Evolutionary conservation across 2,888 invertebrate genomes (phyloP), one percentile per base, ranked within the genome.

Genomic region (Noctuana brunneofusca): DNA sequence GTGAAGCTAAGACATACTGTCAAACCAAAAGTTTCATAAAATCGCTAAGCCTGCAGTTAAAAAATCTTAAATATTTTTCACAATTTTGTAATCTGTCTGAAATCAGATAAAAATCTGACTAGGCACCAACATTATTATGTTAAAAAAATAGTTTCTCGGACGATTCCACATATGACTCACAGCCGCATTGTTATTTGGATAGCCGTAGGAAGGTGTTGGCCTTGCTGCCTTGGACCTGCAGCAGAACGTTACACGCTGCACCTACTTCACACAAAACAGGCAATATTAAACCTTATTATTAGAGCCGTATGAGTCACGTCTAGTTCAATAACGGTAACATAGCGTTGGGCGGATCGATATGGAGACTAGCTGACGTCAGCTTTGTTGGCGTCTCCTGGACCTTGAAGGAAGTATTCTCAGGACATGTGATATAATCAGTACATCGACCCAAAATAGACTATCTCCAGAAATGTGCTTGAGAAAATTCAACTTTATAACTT

Each of bases 141-240:
- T 46, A 27, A 59, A 43, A 59, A 43, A 24, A 22, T 32, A n/a
- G 41, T 11, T 46, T 18, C 53, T 43, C 43, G 20, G 41, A 30
- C 54, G n/a, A 48, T 35, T 55, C 55, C 55, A 49, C 49, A 52
- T 52, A 56, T 81, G 81, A 83, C 63, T 81, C 80, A 78, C 52
- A 66, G 69, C 81, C 78, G 71, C 83, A 83, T 83, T 74, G 69
- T 74, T 73, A 75, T 82, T 80, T 83, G 84, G 83, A 68, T 69
- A 67, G 68, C 75, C 69, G 88, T 87, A 80, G 87, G 87, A 81
- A 80, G 86, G 69, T 70, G 86, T 67, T 67, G 80, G 75, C 88
- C 88, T 88, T 87, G 87, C 60, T 16, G 32, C 43, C 12, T 46
- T 46, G 54, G 48, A 54, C 60, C 53, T 59, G 52, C 43, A 6